These are phyloP conservation scores for Cordilura impudica DNA, from an alignment of 2,888 invertebrate species.

Conservation along the genomic window DNA sequence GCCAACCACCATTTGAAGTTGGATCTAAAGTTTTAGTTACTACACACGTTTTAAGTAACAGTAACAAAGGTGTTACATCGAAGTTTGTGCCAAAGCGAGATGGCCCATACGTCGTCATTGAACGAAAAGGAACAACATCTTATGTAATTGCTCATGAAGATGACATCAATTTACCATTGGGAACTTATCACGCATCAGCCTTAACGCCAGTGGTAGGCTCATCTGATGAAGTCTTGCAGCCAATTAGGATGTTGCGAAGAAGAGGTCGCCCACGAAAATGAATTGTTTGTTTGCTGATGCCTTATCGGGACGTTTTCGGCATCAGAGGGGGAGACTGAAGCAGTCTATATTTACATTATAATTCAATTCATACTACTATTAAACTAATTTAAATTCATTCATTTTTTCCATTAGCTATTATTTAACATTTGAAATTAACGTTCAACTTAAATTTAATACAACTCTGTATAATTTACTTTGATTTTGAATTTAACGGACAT, in stretches of 20 bases:
- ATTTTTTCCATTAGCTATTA: too few relatives aligned
- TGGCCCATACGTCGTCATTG: slow-evolving; percentile 37
- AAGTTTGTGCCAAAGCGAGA: slow-evolving; percentile 70
- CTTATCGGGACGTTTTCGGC: slow-evolving; percentile 20
- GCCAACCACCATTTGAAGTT: neutral
- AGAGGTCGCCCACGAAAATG: too few relatives aligned
- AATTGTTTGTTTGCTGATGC: slow-evolving; percentile 28
- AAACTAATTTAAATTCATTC: too few relatives aligned
- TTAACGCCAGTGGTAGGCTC: slow-evolving; percentile 9
- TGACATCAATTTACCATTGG: neutral
- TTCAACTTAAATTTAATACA: too few relatives aligned
- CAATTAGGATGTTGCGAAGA: neutral
- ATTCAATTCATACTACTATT: too few relatives aligned
- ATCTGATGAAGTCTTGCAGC: neutral
- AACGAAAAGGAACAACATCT: slow-evolving; percentile 60
- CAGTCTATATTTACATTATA: too few relatives aligned
- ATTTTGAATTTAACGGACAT: too few relatives aligned
- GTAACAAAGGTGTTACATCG: slow-evolving; percentile 56
- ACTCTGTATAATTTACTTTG: too few relatives aligned
- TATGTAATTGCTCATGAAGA: slow-evolving; percentile 26
- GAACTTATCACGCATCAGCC: slow-evolving; percentile 23
- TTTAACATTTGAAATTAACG: too few relatives aligned
- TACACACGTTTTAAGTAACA: neutral
- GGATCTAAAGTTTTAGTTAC: neutral
- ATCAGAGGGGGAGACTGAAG: too few relatives aligned